phyloP scores from a whole-genome alignment of 2,797 vertebrate genomes.

The Dicrostonyx torquatus region DNA sequence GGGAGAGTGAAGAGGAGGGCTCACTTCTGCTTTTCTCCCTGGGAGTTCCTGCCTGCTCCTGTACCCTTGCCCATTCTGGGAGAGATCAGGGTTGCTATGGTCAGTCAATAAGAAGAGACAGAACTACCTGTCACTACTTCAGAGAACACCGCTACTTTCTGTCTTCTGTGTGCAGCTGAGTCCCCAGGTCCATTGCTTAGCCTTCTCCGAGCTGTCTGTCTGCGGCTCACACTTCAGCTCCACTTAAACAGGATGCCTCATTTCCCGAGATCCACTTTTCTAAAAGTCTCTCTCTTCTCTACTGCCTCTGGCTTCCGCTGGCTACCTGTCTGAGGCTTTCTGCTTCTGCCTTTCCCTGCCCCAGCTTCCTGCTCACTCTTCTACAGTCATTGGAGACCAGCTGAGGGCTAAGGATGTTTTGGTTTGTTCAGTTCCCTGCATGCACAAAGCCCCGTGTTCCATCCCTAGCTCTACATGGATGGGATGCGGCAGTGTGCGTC shows the following conservation, averaged over 20 bases:
- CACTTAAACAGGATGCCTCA: neutral
- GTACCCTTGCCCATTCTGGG: neutral
- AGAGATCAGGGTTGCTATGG: neutral
- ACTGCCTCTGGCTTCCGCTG: neutral
- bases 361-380: neutral
- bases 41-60: neutral
- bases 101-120: neutral
- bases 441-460: neutral
- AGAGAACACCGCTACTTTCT: neutral
- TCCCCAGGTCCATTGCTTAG: accelerated
- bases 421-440: neutral
- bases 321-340: neutral
- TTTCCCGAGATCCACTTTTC: neutral
- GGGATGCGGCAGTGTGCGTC: neutral
- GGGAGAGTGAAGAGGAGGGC: neutral
- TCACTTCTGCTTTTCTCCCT: neutral
- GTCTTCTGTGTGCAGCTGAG: neutral
- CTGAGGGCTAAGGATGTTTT: neutral
- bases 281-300: neutral
- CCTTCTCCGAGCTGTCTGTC: neutral
- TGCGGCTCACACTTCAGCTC: neutral
- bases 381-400: neutral
- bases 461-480: too few species aligned
- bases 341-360: neutral
- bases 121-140: neutral